phyloP scores from a whole-genome alignment of 2,797 vertebrate genomes.

The Coccyzus lansbergi region DNA sequence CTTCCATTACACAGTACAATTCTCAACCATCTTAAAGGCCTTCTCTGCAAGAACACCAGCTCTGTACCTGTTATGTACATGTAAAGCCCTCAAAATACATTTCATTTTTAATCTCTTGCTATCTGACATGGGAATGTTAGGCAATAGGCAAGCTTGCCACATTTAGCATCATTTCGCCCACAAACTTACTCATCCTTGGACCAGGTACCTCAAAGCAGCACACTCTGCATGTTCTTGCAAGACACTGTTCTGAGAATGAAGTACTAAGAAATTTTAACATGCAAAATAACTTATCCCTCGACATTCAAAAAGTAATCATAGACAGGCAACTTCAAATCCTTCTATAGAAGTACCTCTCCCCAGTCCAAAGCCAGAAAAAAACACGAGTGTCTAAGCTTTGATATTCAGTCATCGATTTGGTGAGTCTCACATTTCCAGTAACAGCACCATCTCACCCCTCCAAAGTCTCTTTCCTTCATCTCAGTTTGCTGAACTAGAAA shows the following conservation, averaged over 20 bases:
- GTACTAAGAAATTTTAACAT: background rate
- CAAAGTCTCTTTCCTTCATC: background rate
- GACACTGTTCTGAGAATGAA: background rate
- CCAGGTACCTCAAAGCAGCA: background rate
- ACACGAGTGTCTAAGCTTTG: rapidly evolving
- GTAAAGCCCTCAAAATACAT: slow-evolving; percentile 25
- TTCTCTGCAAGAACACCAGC: background rate
- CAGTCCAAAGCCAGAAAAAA: background rate
- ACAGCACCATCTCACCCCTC: background rate
- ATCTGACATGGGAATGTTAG: slow-evolving; percentile 21
- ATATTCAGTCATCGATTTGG: background rate
- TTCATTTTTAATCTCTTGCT: slow-evolving; percentile 31
- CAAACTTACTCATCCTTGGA: slow-evolving; percentile 44
- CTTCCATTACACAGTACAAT: background rate
- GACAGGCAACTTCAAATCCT: background rate
- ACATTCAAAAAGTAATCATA: background rate
- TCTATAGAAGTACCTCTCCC: background rate
- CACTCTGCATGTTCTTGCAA: background rate
- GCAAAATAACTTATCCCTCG: background rate
- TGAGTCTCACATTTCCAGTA: background rate
- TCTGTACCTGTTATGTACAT: background rate
- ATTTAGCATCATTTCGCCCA: slow-evolving; percentile 47
- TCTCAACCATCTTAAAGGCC: background rate
- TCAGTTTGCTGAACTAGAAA: background rate
- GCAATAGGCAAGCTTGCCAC: slow-evolving; percentile 37